Base-by-base conservation (phyloP, 2,797 vertebrate genomes). In the Gadopsis bispinosus region DNA sequence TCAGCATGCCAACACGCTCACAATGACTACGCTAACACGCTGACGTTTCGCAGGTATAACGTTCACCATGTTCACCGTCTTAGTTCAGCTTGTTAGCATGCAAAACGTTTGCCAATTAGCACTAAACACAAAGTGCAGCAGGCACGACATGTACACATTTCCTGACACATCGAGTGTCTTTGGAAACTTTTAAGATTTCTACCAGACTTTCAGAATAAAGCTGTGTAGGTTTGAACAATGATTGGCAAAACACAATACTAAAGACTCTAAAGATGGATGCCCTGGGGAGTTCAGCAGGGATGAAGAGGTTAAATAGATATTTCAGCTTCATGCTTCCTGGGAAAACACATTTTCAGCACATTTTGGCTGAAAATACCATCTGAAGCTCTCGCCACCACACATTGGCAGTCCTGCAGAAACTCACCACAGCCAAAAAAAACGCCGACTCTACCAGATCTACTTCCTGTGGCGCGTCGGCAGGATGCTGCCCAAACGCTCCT, bases 391-490 rank as follows among this genome's bases (percentile, higher is more conserved):
- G 33, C 13, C 19, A 31, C n/a, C 35, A 35, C 67, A 55, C 59
- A 3, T 3, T 72, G 65, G 69, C 50, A 26, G 47, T 31, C 3
- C 70, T 16, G 75, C 58, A 26, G 31, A 61, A 56, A 54, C 16
- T 9, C 26, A 6, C 11, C 1, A 1, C 16, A 1, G 67, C 58
- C 68, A 67, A 50, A 26, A 50, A 26, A 73, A 26, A 75, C n/a
- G 5, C 47, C 55, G 51, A 69, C 75, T 76, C 71, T 65, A 80
- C 53, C 79, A 56, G 45, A 80, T 79, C 35, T 22, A 4, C 53
- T 64, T 75, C 83, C 80, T 68, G 76, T 11, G 39, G 80, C 2
- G 48, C 8, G 22, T 69, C 67, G 62, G 53, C 76, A 66, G 59
- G 72, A 63, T 53, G 54, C 64, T n/a, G 75, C 56, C 67, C 67